Percentiles rank a stretch among this genome's conserved stretches.
These are phyloP conservation scores for Piprites chloris DNA, from an alignment of 2,113 vertebrate genomes.

Conservation along the genomic window DNA sequence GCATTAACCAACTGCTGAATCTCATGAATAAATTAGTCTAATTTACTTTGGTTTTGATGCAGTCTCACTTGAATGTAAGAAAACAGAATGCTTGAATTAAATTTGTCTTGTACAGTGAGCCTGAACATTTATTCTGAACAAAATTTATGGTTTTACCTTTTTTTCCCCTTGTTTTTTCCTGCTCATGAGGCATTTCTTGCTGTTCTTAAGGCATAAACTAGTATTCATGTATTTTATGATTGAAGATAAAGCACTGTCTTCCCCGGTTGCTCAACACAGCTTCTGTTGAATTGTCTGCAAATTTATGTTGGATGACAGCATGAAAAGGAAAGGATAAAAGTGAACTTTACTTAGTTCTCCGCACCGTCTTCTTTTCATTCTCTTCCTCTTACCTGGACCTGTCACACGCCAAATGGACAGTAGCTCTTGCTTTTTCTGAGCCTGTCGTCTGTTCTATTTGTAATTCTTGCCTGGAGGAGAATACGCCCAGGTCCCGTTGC, in stretches of 20 bases:
- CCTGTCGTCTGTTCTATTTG: background rate
- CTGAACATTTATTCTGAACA: background rate
- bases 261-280: background rate
- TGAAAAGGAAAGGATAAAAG: background rate
- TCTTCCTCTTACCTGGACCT: background rate
- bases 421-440: background rate
- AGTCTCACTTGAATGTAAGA: background rate
- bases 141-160: background rate
- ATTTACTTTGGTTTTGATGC: background rate
- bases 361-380: background rate
- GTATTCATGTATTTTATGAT: background rate
- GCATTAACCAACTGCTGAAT: constrained; percentile 14
- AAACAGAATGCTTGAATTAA: background rate
- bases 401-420: background rate
- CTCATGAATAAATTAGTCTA: constrained; percentile 19
- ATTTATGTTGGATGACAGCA: background rate
- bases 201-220: background rate
- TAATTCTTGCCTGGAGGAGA: background rate
- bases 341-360: background rate
- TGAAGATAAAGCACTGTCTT: background rate
- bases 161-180: background rate
- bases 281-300: background rate
- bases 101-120: background rate
- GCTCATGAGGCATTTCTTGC: background rate
- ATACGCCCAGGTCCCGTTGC: background rate